Conservation (phyloP, 2,113 vertebrate species). For the Mohoua ochrocephala region DNA sequence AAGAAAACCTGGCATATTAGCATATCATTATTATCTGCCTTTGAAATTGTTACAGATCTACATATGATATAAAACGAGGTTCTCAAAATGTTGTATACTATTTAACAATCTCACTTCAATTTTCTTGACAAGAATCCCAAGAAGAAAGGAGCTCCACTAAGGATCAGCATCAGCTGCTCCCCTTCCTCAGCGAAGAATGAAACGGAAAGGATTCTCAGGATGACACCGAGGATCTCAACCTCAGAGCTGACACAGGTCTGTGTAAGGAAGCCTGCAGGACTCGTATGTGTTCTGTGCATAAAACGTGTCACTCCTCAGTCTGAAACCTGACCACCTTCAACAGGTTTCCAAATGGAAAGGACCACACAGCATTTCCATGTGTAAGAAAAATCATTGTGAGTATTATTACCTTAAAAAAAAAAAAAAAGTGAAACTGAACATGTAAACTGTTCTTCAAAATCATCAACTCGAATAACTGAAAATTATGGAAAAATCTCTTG, state of each 20-base stretch:
- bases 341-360: background rate
- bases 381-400: background rate
- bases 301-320: background rate
- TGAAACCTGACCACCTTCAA: background rate
- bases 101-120: background rate
- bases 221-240: background rate
- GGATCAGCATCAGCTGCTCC: background rate
- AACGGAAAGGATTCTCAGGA: background rate
- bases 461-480: background rate
- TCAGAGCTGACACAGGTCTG: background rate
- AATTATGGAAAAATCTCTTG: background rate
- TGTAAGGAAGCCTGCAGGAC: background rate
- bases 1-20: background rate
- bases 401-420: background rate
- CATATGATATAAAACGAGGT: background rate
- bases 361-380: background rate
- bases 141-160: background rate
- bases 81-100: background rate
- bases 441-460: background rate
- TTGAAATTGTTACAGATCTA: background rate
- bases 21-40: background rate
- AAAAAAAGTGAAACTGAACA: background rate
- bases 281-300: accelerated
- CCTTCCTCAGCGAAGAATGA: background rate
- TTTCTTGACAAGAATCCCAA: background rate